Percentiles rank a stretch among this genome's conserved stretches.
These are phyloP conservation scores for Stenchaetothrips biformis DNA, from an alignment of 2,888 invertebrate genomes.

Conservation along the genomic window DNA sequence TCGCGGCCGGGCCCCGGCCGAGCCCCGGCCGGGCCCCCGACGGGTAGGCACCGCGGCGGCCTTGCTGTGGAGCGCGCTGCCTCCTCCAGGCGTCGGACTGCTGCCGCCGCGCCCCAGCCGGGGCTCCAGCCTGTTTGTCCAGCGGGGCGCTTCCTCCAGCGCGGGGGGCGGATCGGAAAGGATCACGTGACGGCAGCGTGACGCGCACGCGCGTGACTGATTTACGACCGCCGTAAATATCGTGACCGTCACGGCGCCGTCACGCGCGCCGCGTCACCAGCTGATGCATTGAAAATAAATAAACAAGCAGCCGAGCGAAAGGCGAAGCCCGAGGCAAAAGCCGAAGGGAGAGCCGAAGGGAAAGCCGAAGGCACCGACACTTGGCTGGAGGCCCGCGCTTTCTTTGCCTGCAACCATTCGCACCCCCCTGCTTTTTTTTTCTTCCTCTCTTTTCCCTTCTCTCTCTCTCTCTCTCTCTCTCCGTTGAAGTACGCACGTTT, in stretches of 20 bases:
- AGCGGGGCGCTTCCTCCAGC: background rate
- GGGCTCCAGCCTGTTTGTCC: background rate
- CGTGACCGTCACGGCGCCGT: conserved; percentile 16
- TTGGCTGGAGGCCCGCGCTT: background rate
- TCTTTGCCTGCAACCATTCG: background rate
- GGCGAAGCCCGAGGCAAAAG: too few relatives aligned
- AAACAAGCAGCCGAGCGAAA: background rate
- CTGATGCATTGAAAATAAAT: conserved; percentile 19
- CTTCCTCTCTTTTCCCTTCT: background rate
- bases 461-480: background rate
- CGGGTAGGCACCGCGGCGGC: background rate
- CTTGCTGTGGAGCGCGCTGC: background rate
- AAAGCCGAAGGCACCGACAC: background rate
- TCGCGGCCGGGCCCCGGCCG: background rate
- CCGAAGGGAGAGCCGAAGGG: too few relatives aligned
- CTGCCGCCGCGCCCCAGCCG: background rate
- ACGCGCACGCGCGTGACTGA: conserved; percentile 5
- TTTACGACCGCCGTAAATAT: background rate
- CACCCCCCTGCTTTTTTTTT: background rate
- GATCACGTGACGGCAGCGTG: background rate
- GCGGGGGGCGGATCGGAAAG: background rate
- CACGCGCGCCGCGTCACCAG: background rate
- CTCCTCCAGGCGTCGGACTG: background rate
- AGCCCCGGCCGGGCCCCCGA: background rate
- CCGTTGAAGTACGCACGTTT: background rate